Conservation (phyloP, 2,113 vertebrate genomes). For the Numenius arquata region DNA sequence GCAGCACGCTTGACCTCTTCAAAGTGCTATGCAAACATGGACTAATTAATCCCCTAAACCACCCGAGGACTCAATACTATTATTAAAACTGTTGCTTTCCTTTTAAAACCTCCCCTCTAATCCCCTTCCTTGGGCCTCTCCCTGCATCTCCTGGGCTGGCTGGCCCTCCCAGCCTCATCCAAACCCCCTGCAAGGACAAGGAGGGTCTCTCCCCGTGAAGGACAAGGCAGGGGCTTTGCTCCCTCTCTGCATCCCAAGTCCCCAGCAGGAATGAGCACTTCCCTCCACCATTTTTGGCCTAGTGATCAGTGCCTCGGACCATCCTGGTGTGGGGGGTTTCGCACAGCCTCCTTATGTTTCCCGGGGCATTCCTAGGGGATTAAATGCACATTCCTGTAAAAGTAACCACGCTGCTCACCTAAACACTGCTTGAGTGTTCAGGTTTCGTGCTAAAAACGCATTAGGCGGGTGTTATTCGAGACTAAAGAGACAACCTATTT, state of each 20-base stretch:
- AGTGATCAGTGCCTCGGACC: accelerated
- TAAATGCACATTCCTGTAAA: slow-evolving; percentile 59
- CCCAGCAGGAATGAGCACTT: accelerated
- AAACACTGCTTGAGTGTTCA: slow-evolving; percentile 41
- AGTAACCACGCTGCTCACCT: background rate
- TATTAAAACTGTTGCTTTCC: slow-evolving; percentile 53
- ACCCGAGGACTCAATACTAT: slow-evolving; percentile 41
- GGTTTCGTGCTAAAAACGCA: background rate
- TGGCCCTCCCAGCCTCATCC: background rate
- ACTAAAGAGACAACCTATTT: background rate
- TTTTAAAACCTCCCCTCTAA: slow-evolving; percentile 55
- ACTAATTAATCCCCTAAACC: slow-evolving; percentile 57
- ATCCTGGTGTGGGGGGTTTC: accelerated
- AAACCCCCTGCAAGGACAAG: background rate
- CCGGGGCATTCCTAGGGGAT: background rate
- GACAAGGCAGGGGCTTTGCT: background rate
- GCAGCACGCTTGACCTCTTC: background rate
- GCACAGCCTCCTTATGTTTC: background rate
- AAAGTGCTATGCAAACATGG: background rate
- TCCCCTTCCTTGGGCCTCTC: background rate
- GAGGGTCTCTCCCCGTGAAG: background rate
- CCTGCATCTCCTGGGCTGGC: background rate
- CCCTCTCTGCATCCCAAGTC: background rate
- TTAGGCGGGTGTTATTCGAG: background rate
- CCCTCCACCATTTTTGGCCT: background rate